phyloP scores from a whole-genome alignment of 2,797 vertebrate genomes.

The Phrynocephalus forsythii region DNA sequence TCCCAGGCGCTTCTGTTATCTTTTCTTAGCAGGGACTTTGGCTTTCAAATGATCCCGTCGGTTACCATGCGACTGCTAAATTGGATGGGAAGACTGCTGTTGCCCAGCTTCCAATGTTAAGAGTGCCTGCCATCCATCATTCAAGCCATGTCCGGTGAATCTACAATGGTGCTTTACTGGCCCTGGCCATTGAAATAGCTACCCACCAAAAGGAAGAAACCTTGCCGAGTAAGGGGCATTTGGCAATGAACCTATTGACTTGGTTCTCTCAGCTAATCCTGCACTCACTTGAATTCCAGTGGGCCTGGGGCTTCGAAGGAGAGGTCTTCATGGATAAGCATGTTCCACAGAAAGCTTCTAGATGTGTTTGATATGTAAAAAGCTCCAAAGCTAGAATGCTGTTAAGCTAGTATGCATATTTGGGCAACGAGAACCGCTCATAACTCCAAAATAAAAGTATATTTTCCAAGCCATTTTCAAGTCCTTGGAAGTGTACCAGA shows the following conservation, averaged over 20 bases:
- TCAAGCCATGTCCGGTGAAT: not conserved
- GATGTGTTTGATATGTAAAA: not conserved
- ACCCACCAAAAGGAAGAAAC: not conserved
- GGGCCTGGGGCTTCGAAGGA: not conserved
- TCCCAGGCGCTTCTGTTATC: not conserved
- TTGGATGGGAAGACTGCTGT: not conserved
- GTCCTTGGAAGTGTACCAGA: not conserved
- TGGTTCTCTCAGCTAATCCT: not conserved
- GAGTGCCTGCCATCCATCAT: not conserved
- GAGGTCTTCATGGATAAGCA: not conserved
- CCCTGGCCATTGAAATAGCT: not conserved
- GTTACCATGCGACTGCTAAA: not conserved
- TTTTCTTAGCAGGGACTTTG: not conserved
- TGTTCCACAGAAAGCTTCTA: not conserved
- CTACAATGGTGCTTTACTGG: not conserved
- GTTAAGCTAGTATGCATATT: not conserved
- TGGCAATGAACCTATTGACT: not conserved
- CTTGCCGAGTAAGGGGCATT: not conserved
- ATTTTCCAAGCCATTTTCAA: not conserved
- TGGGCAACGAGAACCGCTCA: not conserved
- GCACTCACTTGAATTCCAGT: not conserved
- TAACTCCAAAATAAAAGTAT: not conserved
- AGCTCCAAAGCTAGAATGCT: not conserved
- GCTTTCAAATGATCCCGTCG: not conserved
- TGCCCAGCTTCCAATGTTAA: not conserved